Conservation (phyloP, 2,888 invertebrate genomes). For the Drosophila nigricruria region DNA sequence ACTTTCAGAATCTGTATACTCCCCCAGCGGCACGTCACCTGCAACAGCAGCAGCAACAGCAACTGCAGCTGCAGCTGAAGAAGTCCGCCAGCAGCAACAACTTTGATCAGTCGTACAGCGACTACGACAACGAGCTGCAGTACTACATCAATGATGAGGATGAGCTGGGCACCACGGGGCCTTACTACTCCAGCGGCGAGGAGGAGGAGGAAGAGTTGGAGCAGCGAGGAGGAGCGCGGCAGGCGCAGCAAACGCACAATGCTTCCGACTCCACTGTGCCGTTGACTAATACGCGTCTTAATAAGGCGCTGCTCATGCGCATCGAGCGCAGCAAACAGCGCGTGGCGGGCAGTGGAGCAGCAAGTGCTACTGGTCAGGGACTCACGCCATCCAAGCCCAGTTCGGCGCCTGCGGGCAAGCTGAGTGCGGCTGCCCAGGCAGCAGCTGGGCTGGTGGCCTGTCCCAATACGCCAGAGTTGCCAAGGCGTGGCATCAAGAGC, state of each 20-base stretch:
- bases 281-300: constrained; percentile 88
- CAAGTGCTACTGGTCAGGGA: constrained; percentile 10
- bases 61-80: constrained; percentile 68
- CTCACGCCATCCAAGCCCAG: constrained; percentile 70
- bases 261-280: constrained; percentile 43
- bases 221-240: constrained; percentile 22
- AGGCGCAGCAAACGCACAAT: constrained; percentile 27
- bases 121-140: constrained; percentile 84
- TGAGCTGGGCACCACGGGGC: constrained; percentile 81
- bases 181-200: constrained; percentile 83
- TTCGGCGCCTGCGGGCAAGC: constrained; percentile 83
- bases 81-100: constrained; percentile 85
- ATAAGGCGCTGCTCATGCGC: constrained; percentile 90
- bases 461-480: constrained; percentile 87
- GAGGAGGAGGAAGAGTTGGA: constrained; percentile 75
- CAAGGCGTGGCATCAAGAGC: constrained; percentile 84
- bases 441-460: constrained; percentile 84
- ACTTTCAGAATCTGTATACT: constrained; percentile 82
- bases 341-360: constrained; percentile 62
- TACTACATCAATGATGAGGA: constrained; percentile 85
- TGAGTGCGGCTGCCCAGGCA: constrained; percentile 41
- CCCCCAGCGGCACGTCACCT: constrained; percentile 83
- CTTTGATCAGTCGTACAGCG: constrained; percentile 83
- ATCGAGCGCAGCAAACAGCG: constrained; percentile 85
- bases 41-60: constrained; percentile 41